phyloP scores from a whole-genome alignment of 2,888 invertebrate species.

The Ennomos quercinarius region DNA sequence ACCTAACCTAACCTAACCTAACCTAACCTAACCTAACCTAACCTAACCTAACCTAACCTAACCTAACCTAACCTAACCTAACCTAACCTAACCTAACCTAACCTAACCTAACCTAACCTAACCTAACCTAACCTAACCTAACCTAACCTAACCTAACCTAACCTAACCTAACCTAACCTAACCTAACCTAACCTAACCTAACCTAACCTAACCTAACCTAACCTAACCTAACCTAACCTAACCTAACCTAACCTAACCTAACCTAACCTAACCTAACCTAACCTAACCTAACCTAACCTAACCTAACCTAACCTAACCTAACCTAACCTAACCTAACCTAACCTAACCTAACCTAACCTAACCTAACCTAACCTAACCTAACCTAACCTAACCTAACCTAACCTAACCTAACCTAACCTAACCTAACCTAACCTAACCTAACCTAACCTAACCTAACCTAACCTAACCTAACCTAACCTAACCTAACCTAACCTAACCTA shows the following conservation, averaged over 20 bases:
- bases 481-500: conserved; percentile 17
- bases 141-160: conserved; percentile 21
- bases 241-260: conserved; percentile 1
- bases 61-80: conserved; percentile 24
- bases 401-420: conserved; percentile 19
- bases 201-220: conserved; percentile 19
- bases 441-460: conserved; percentile 17
- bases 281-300: conserved; percentile 19
- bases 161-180: conserved; percentile 19
- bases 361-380: conserved; percentile 15
- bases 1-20: conserved; percentile 21
- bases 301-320: conserved; percentile 6
- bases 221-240: conserved; percentile 16
- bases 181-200: conserved; percentile 18
- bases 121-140: conserved; percentile 16
- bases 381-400: conserved; percentile 16
- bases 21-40: conserved; percentile 21
- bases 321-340: conserved; percentile 16
- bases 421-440: conserved; percentile 11
- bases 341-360: conserved; percentile 17
- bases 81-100: conserved; percentile 17
- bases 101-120: conserved; percentile 19
- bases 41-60: conserved; percentile 17
- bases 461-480: conserved; percentile 17
- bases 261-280: conserved; percentile 17